phyloP scores from a whole-genome alignment of 2,888 invertebrate genomes.

The Eurytoma californica region DNA sequence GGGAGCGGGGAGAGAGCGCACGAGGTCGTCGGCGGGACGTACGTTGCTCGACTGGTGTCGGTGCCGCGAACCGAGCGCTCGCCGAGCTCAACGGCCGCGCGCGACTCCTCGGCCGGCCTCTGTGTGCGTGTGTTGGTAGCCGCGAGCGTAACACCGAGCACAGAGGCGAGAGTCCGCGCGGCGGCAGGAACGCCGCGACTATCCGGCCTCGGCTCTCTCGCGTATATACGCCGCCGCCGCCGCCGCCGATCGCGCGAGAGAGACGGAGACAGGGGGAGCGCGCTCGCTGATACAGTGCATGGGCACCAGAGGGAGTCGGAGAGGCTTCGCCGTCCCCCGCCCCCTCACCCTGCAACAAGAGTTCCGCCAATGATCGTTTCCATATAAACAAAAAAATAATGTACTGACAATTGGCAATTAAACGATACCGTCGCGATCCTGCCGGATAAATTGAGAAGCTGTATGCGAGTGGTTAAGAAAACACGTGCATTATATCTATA shows the following conservation, averaged over 20 bases:
- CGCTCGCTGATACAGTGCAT: slow-evolving; percentile 48
- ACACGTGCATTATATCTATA: too few relatives aligned
- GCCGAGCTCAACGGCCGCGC: background rate
- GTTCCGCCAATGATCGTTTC: too few relatives aligned
- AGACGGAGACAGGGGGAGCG: slow-evolving; percentile 26
- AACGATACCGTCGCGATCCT: too few relatives aligned
- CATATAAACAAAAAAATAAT: too few relatives aligned
- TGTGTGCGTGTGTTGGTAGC: background rate
- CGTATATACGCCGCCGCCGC: slow-evolving; percentile 37
- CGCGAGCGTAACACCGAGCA: background rate
- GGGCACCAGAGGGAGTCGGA: slow-evolving; percentile 39
- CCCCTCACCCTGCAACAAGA: slow-evolving; percentile 29
- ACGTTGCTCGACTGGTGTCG: slow-evolving; percentile 6
- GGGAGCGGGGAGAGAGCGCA: slow-evolving; percentile 6
- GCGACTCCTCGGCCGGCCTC: background rate
- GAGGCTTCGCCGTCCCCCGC: slow-evolving; percentile 30
- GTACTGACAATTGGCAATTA: too few relatives aligned
- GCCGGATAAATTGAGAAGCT: too few relatives aligned
- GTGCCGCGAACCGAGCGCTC: background rate
- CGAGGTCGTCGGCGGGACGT: background rate
- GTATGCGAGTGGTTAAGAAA: too few relatives aligned
- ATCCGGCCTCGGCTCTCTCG: slow-evolving; percentile 23
- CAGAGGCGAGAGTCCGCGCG: slow-evolving; percentile 42
- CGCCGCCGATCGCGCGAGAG: slow-evolving; percentile 2
- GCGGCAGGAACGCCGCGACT: slow-evolving; percentile 53